Percentiles rank a stretch among this genome's conserved stretches.
Evolutionary conservation across 2,888 invertebrate genomes (phyloP).

Genomic region (Volucella zonaria): DNA sequence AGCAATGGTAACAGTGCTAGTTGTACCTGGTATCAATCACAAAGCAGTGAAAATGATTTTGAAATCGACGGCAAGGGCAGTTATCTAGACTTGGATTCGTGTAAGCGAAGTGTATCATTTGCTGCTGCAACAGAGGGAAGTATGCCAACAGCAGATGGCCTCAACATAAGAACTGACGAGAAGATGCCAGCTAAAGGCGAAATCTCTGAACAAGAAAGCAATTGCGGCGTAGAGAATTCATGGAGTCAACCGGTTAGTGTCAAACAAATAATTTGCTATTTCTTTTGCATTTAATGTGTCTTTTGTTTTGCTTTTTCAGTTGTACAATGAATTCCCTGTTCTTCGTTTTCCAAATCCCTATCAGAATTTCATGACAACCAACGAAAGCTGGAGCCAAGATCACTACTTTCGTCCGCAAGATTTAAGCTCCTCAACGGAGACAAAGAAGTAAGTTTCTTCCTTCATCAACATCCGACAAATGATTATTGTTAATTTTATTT

Average conservation of each 20-base stretch:
- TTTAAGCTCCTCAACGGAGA: constrained; percentile 77
- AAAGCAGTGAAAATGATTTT: constrained; percentile 79
- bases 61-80: constrained; percentile 80
- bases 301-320: constrained; percentile 73
- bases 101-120: constrained; percentile 80
- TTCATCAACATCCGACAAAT: not conserved
- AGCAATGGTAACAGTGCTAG: constrained; percentile 64
- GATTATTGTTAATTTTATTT: not conserved
- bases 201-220: constrained; percentile 93
- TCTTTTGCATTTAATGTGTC: not conserved
- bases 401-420: constrained; percentile 80
- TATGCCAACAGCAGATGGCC: constrained; percentile 80
- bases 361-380: constrained; percentile 74
- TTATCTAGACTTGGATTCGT: constrained; percentile 81
- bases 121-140: constrained; percentile 82
- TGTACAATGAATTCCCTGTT: constrained; percentile 81
- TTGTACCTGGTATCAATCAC: constrained; percentile 65
- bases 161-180: constrained; percentile 92
- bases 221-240: constrained; percentile 89
- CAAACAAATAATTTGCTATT: not conserved
- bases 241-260: constrained; percentile 87
- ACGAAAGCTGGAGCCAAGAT: constrained; percentile 80
- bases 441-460: constrained; percentile 76
- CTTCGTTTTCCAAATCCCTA: constrained; percentile 77
- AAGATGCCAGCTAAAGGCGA: constrained; percentile 94